phyloP scores from a whole-genome alignment of 2,113 vertebrate genomes.

The Rhea pennata region DNA sequence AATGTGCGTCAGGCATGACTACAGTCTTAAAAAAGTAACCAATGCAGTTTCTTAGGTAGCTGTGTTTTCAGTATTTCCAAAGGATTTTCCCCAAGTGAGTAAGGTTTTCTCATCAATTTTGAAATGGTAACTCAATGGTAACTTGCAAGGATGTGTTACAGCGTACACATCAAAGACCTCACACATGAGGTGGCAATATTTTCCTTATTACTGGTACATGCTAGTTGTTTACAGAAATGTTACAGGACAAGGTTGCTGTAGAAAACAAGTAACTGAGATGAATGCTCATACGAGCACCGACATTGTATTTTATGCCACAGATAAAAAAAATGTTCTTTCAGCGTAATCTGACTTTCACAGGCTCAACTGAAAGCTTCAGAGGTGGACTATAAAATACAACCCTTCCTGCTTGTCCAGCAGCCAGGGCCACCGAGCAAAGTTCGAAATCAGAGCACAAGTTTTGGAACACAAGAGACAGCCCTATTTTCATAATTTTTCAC shows the following conservation, averaged over 20 bases:
- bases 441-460: neutral
- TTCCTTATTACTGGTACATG: neutral
- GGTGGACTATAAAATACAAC: neutral
- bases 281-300: neutral
- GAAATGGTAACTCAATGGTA: neutral
- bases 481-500: neutral
- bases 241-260: neutral
- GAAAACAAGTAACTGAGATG: accelerated
- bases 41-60: neutral
- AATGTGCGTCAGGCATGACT: accelerated
- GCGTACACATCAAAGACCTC: neutral
- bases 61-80: neutral
- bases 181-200: neutral
- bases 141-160: neutral
- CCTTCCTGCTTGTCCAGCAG: neutral
- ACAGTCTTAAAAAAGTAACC: neutral
- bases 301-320: neutral
- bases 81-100: neutral
- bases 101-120: neutral
- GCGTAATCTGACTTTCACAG: neutral
- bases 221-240: neutral
- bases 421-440: neutral
- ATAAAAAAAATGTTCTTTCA: neutral
- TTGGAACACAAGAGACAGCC: neutral
- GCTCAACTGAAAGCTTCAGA: neutral